Evolutionary conservation across 2,888 invertebrate genomes (phyloP).

Genomic region (Tyria jacobaeae): DNA sequence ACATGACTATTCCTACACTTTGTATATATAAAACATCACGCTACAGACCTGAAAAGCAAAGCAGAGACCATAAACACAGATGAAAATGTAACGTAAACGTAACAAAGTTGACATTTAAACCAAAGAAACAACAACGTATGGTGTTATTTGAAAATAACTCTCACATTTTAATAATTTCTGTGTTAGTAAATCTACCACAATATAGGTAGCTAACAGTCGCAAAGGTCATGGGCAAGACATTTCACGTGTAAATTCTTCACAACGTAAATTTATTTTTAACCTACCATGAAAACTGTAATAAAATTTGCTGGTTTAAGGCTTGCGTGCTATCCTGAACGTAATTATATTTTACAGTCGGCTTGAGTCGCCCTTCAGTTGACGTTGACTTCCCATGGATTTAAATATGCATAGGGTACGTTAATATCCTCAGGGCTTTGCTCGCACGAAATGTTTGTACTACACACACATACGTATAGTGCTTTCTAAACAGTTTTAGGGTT

Average conservation of each 20-base stretch:
- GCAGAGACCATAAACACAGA: too few relatives aligned
- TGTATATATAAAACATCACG: too few relatives aligned
- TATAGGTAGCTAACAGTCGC: slow-evolving; percentile 1
- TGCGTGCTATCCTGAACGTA: slow-evolving; percentile 37
- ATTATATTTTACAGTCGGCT: slow-evolving; percentile 28
- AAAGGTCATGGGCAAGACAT: slow-evolving; percentile 17
- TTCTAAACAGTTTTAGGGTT: background rate
- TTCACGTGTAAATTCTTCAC: slow-evolving; percentile 9
- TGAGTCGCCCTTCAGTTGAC: slow-evolving; percentile 28
- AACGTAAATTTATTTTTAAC: background rate
- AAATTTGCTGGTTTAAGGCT: slow-evolving; percentile 34
- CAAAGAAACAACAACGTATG: background rate
- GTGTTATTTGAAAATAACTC: background rate
- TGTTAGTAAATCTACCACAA: background rate
- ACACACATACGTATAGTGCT: background rate
- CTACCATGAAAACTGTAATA: slow-evolving; percentile 15
- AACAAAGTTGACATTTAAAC: background rate
- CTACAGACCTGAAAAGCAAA: too few relatives aligned
- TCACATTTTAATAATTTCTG: background rate
- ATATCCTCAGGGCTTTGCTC: slow-evolving; percentile 11
- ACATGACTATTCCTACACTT: too few relatives aligned
- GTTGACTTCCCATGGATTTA: slow-evolving; percentile 26
- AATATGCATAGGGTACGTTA: slow-evolving; percentile 33
- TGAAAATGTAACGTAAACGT: too few relatives aligned
- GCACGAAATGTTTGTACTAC: slow-evolving; percentile 19